Evolutionary conservation across 2,888 invertebrate species (phyloP), one percentile per base, ranked within the genome.

Genomic region (Thera britannica): DNA sequence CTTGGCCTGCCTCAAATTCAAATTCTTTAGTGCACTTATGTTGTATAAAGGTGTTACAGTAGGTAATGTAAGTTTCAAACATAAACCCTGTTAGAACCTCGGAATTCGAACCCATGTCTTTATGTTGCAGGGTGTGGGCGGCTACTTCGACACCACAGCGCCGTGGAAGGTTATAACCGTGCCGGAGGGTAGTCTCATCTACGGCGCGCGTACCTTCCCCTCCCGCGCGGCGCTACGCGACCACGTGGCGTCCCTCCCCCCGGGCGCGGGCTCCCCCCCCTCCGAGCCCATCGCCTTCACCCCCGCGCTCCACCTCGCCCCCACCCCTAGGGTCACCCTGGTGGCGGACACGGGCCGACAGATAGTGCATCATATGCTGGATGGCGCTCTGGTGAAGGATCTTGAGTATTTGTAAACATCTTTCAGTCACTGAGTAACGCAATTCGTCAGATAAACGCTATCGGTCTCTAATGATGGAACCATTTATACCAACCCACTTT

Each of bases 111-210:
- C 38, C 38, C 3, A 38, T 41, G 41, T 7, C 41, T 41, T 64
- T n/a, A 11, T 1, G 0, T 52, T 34, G 0, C 82, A 92, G 90
- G 91, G 93, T n/a, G 87, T 87, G 52, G 90, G 92, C 66, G 93
- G 93, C 0, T 93, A 92, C 84, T 92, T 93, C 83, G 87, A 88
- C 62, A 92, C 90, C 0, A 58, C 82, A 0, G 67, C 76, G 1
- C 77, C 85, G 0, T 93, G 93, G 93, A 67, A 73, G 52, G 65
- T 78, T 0, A 9, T 84, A 0, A 75, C 82, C 48, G 72, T 79
- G 0, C 72, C 83, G 0, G 82, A 77, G 2, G 81, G 82, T 0
- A 65, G 73, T 9, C 44, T 74, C 3, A 65, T 87, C 11, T 93
- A 93, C 80, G 93, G 87, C 0, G 83, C 83, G 67, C 78, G 75